Conservation (phyloP, 2,113 vertebrate species). For the Equus przewalskii region DNA sequence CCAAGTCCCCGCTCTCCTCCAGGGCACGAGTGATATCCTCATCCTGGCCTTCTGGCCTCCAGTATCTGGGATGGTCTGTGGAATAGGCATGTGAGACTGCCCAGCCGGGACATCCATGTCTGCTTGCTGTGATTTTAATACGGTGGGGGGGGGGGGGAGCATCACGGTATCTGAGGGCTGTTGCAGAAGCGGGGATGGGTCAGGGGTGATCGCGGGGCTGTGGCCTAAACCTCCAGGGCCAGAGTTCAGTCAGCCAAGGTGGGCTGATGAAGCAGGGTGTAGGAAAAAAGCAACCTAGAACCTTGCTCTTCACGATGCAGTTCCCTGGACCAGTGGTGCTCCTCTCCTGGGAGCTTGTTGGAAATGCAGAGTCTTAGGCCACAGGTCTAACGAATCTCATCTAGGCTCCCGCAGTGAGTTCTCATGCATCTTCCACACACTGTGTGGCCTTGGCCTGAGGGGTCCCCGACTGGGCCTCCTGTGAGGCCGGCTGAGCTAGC, state of each 20-base stretch:
- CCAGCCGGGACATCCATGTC: too few species aligned
- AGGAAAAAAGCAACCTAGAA: background rate
- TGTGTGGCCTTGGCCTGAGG: background rate
- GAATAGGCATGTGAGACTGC: background rate
- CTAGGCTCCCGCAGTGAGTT: rapidly evolving
- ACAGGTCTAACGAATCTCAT: background rate
- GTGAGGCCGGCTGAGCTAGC: background rate
- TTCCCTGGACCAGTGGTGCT: rapidly evolving
- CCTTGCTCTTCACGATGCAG: background rate
- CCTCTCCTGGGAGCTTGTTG: background rate
- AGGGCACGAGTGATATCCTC: rapidly evolving
- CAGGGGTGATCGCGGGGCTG: rapidly evolving
- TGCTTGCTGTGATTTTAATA: background rate
- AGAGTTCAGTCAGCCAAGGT: background rate
- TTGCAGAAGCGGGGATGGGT: background rate
- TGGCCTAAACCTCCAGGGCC: background rate
- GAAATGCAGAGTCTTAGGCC: background rate
- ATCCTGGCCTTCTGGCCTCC: background rate
- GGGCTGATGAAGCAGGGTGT: rapidly evolving
- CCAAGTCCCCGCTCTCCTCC: background rate
- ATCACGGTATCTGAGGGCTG: background rate
- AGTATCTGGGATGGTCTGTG: background rate
- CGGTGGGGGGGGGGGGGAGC: background rate
- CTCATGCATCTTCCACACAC: rapidly evolving
- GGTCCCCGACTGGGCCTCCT: background rate